phyloP scores from a whole-genome alignment of 1,140 invertebrate genomes.

The Drosophila repletoides region DNA sequence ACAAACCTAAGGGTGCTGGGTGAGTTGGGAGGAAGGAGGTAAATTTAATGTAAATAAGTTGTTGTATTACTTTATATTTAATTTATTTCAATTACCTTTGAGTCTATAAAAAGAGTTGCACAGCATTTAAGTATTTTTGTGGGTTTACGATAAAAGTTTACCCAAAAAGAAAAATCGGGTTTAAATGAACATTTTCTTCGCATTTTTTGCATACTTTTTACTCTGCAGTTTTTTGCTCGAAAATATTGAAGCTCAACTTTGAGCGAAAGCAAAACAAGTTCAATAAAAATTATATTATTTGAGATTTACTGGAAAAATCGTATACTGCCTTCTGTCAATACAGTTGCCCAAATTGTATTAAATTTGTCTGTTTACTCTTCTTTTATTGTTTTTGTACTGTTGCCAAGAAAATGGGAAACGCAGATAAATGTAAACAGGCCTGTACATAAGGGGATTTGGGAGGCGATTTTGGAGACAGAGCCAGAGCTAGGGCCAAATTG shows the following conservation, averaged over 20 bases:
- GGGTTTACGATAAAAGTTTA: no score
- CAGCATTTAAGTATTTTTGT: no score
- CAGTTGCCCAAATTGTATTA: conserved; percentile 38
- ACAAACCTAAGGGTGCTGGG: not conserved
- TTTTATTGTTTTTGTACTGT: conserved; percentile 42
- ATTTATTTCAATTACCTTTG: no score
- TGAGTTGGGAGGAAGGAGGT: not conserved
- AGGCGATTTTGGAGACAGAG: not conserved
- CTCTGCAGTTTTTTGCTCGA: no score
- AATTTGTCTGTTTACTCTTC: conserved; percentile 8
- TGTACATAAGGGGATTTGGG: not conserved
- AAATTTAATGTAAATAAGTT: conserved; percentile 17
- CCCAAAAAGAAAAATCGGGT: no score
- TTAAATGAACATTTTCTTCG: no score
- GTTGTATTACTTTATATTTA: not conserved
- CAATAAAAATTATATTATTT: no score
- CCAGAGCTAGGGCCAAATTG: conserved; percentile 36
- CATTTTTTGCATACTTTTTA: no score
- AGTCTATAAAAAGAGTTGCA: no score
- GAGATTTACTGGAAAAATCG: conserved; percentile 6
- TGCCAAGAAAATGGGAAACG: conserved; percentile 58
- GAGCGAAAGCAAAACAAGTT: no score
- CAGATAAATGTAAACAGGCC: conserved; percentile 37
- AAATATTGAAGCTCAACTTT: no score
- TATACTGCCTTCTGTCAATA: no score